Conservation (phyloP, 2,113 vertebrate genomes). For the Oreochromis niloticus region DNA sequence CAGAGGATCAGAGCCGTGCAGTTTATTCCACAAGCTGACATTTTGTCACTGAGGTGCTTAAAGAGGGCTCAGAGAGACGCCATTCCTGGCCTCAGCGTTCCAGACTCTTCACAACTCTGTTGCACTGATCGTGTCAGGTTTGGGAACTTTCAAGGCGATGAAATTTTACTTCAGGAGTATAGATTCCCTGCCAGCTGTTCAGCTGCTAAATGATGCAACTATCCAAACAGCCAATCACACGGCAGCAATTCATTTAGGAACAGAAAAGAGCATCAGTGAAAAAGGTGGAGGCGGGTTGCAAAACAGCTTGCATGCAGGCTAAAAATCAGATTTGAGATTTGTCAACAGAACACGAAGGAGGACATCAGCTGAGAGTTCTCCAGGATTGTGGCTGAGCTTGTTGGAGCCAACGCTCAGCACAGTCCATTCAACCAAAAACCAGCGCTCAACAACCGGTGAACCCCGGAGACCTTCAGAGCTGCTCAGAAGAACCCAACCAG, state of each 20-base stretch:
- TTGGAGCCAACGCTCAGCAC: neutral
- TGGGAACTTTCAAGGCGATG: neutral
- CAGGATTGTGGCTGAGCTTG: neutral
- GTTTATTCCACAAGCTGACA: neutral
- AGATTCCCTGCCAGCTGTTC: rapidly evolving
- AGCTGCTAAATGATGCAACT: neutral
- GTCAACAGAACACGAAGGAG: neutral
- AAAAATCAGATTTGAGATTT: neutral
- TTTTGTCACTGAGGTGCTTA: neutral
- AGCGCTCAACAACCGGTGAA: rapidly evolving
- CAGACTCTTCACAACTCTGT: neutral
- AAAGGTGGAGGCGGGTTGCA: neutral
- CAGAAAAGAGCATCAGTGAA: neutral
- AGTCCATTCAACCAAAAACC: neutral
- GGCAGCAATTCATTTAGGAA: neutral
- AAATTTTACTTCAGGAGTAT: neutral
- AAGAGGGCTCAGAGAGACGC: neutral
- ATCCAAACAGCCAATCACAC: neutral
- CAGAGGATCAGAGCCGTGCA: neutral
- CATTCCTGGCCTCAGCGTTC: neutral
- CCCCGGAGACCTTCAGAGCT: neutral
- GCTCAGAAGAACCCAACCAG: neutral
- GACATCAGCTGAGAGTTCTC: neutral
- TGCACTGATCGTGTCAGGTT: neutral
- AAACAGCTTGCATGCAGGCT: neutral